Conservation (phyloP, 2,797 vertebrate species). For the Arrhamphus sclerolepis region DNA sequence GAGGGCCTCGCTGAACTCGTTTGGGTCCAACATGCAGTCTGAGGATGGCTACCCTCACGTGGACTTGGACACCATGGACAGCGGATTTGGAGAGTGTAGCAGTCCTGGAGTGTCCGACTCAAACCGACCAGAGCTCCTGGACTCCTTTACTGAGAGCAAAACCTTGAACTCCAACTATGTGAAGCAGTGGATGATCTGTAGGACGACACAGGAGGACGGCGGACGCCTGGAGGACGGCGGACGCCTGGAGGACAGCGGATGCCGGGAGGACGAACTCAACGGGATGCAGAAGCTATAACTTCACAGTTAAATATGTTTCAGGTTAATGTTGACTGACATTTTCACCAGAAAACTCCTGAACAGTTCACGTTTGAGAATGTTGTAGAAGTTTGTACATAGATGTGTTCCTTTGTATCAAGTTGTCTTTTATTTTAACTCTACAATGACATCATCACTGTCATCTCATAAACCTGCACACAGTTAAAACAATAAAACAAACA, state of each 20-base stretch:
- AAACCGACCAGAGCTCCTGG: conserved; percentile 38
- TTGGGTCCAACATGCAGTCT: conserved; percentile 71
- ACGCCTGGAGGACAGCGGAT: conserved; percentile 40
- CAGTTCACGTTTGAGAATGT: too few relatives aligned
- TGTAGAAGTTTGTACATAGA: conserved; percentile 1
- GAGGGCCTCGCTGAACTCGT: conserved; percentile 77
- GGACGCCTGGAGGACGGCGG: conserved; percentile 27
- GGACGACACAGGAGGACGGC: conserved; percentile 42
- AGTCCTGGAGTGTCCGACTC: conserved; percentile 73
- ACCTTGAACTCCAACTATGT: conserved; percentile 77
- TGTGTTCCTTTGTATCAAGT: too few relatives aligned
- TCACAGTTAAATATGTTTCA: background rate
- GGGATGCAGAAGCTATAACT: conserved; percentile 1
- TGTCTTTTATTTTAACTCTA: too few relatives aligned
- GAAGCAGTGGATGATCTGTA: conserved; percentile 80
- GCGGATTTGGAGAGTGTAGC: conserved; percentile 89
- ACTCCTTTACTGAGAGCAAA: conserved; percentile 53
- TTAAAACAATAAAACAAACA: too few relatives aligned
- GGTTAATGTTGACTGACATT: background rate
- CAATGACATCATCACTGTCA: too few relatives aligned
- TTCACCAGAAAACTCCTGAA: background rate
- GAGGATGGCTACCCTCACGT: conserved; percentile 85
- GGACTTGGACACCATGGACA: conserved; percentile 93
- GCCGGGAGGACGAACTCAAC: conserved; percentile 12
- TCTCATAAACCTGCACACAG: too few relatives aligned